These are phyloP conservation scores for Contarinia nasturtii DNA, from an alignment of 1,140 invertebrate genomes.

Conservation along the genomic window DNA sequence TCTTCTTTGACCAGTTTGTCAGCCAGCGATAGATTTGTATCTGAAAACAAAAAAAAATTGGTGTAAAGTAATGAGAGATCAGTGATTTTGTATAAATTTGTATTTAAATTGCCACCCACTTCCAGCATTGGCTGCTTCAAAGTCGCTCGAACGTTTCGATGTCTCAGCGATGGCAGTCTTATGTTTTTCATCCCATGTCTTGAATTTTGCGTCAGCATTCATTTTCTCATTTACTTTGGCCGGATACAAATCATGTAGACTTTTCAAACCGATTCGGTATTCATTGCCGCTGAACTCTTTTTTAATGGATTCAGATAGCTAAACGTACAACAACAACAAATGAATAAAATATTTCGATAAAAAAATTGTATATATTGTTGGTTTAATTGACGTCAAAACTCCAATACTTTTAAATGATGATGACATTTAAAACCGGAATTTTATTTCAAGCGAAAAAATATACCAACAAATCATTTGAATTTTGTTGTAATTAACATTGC, in stretches of 20 bases:
- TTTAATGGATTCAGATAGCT: slow-evolving; percentile 11
- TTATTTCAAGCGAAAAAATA: neutral
- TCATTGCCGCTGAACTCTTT: slow-evolving; percentile 29
- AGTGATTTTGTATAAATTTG: too few relatives aligned
- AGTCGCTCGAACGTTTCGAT: slow-evolving; percentile 48
- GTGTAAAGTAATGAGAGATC: too few relatives aligned
- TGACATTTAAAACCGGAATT: neutral
- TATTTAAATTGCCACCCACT: slow-evolving; percentile 18
- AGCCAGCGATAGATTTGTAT: slow-evolving; percentile 31
- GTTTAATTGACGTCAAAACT: too few relatives aligned
- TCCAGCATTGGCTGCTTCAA: slow-evolving; percentile 33
- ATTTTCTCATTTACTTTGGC: slow-evolving; percentile 64
- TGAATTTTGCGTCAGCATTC: slow-evolving; percentile 63
- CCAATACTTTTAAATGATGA: too few relatives aligned
- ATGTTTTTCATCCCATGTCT: slow-evolving; percentile 67
- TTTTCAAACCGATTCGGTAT: slow-evolving; percentile 73
- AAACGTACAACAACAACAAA: neutral
- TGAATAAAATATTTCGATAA: neutral
- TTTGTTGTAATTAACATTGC: too few relatives aligned
- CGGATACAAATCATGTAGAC: slow-evolving; percentile 74
- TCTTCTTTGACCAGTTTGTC: slow-evolving; percentile 83
- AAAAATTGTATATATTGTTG: neutral
- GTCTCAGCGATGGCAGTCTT: slow-evolving; percentile 61
- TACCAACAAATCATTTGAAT: too few relatives aligned
- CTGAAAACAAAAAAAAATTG: slow-evolving; percentile 18